Base-by-base conservation (phyloP, 1,140 invertebrate species). In the Maconellicoccus hirsutus region DNA sequence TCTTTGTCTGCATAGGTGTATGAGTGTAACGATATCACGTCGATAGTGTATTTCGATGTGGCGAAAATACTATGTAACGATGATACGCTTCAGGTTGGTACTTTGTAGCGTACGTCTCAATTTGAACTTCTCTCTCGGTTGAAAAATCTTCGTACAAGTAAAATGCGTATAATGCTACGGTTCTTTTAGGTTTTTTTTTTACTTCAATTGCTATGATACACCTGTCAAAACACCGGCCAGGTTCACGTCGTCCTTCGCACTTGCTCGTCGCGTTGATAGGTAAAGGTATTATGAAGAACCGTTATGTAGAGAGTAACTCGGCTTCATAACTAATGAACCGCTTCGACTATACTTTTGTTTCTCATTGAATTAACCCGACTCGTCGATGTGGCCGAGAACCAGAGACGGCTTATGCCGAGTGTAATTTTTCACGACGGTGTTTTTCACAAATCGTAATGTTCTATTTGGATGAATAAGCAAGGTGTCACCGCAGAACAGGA, bases 281-380 rank as follows among this genome's bases (percentile, higher is more conserved):
- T 33, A 33, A 33, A 33, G 29, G 29, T 33, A 33, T 33, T 33
- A 33, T 33, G 29, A n/a, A n/a, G n/a, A 33, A 33, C 29, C 29
- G 29, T 33, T 33, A 33, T 33, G 29, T 33, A 33, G 29, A 33
- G 29, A 33, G 29, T 33, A 33, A 12, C 29, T 33, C 29, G 29
- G 29, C 29, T 33, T 33, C 12, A 33, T 14, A 52, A 52, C 42
- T 52, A 52, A 52, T 52, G 42, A 52, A 52, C 12, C 42, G 42
- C 10, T 52, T 52, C 42, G 42, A 52, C 42, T 52, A 52, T 33
- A 33, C 10, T 52, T 52, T 52, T 52, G 12, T 52, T 52, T 52
- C 42, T 52, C 42, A 52, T 52, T 52, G 42, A 52, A 52, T 52
- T 52, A 52, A 16, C 42, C 42, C n/a, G 42, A 52, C 42, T 52